Base-by-base conservation (phyloP, 2,888 invertebrate genomes). In the Ichneumoninae sp. region DNA sequence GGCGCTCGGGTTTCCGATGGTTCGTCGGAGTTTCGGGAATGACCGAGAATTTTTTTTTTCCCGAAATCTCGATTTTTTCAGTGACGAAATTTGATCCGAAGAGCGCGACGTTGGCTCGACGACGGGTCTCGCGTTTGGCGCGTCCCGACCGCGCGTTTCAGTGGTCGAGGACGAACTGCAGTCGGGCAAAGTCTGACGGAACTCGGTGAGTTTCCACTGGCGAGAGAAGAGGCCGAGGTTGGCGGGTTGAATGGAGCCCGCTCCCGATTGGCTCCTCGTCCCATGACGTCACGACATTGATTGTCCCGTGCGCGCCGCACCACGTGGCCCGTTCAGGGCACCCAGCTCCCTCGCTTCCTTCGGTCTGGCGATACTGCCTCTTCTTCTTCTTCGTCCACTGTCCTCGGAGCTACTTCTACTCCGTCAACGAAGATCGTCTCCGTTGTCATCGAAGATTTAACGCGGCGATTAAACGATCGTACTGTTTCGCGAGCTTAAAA, bases 241-340 rank as follows among this genome's bases (percentile, higher is more conserved):
- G 89, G 92, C 92, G 93, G 93, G 94, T 92, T 96, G 96, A 96
- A 96, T 96, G 96, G 96, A 95, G 94, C 95, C 93, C 93, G 89
- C 90, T 91, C 89, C 92, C 91, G 94, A 96, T 96, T 96, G 96
- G 96, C 91, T 91, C 92, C 90, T 84, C 88, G 89, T 89, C 87
- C 90, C 88, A 95, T 96, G 96, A 96, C 96, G 96, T 96, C 96
- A 96, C 95, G 92, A 95, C 95, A 96, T 96, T 95, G 96, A 95
- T 95, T 96, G 95, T 95, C 95, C 94, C 94, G 95, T 95, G 94
- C 95, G 92, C 91, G 94, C 92, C 93, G 91, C 91, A 93, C 92
- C 93, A 93, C 93, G 93, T 93, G 93, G 92, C 91, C 87, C 88
- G 82, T 86, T 86, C 87, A 80, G 82, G 80, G 80, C 69, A 83